Base-by-base conservation (phyloP, 2,113 vertebrate species). In the Fukomys damarensis region DNA sequence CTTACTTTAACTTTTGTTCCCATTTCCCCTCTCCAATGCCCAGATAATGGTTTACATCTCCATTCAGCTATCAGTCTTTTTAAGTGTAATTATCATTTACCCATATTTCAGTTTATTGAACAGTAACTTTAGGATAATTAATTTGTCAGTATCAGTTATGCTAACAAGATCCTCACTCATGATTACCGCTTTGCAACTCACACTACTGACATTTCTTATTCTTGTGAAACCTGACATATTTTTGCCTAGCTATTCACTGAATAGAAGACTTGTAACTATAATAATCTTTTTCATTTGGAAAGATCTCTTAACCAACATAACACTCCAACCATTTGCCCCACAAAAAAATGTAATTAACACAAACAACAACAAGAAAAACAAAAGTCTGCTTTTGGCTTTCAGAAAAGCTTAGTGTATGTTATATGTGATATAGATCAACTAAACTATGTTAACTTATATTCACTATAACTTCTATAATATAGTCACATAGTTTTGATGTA, bases 271-370 rank as follows among this genome's bases (percentile, higher is more conserved):
- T 86, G 20, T 14, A 61, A 4, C 14, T 26, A 52, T 13, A 35
- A 46, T 65, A 59, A 35, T 85, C 2, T 35, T 2, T 52, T 76
- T 70, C 7, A 54, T 52, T 84, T 91, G 35, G 24, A 96, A 11
- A 26, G 4, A 32, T 5, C 56, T 81, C n/a, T 70, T 94, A 41
- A 72, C 24, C 11, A 72, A 49, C 41, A 74, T 38, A 11, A 35
- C 9, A 11, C 8, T 8, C 19, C n/a, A 26, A 32, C 4, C 0
- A 11, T n/a, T 28, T 26, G 24, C 12, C 9, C 13, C 2, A 1
- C 14, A 4, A 61, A 54, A 52, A 76, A 54, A 52, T 22, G 1
- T 61, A 56, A 70, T 30, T 58, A 30, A 85, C 52, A 88, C 6
- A 41, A 96, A 66, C 3, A 92, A 38, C 1, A 81, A n/a, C 11